A percentile compares a stretch with the other conserved stretches of the same genome.
Conservation (phyloP, 2,888 invertebrate species). For the Piscicola geometra region DNA sequence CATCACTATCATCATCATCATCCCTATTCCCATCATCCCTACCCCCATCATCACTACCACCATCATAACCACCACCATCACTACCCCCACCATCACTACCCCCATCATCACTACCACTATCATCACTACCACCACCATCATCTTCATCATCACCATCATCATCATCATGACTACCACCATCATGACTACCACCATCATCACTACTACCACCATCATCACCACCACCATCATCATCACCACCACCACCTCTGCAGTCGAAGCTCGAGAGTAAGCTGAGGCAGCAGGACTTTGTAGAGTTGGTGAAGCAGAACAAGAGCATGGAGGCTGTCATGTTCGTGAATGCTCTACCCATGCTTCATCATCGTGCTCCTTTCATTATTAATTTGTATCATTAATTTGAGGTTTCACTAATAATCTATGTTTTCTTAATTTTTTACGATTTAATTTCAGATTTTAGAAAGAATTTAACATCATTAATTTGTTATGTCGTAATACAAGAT, state of each 20-base stretch:
- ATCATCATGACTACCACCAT: neutral
- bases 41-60: neutral
- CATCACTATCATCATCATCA: neutral
- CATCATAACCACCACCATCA: neutral
- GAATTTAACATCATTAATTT: no score
- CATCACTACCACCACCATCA: no score
- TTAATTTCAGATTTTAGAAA: no score
- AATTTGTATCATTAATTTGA: no score
- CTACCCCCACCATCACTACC: neutral
- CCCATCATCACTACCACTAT: slow-evolving; percentile 10
- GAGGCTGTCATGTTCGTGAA: slow-evolving; percentile 76
- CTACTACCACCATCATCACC: neutral
- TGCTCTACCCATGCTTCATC: no score
- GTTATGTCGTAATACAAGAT: no score
- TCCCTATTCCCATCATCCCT: neutral
- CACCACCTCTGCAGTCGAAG: slow-evolving; percentile 62
- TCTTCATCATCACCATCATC: no score
- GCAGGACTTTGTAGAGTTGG: slow-evolving; percentile 89
- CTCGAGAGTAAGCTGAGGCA: slow-evolving; percentile 90
- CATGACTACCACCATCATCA: neutral
- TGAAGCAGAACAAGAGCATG: slow-evolving; percentile 75
- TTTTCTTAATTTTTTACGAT: no score
- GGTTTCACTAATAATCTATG: no score
- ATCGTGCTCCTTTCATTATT: no score
- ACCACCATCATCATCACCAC: neutral